Conservation (phyloP, 2,888 invertebrate species). For the Conus canariensis region DNA sequence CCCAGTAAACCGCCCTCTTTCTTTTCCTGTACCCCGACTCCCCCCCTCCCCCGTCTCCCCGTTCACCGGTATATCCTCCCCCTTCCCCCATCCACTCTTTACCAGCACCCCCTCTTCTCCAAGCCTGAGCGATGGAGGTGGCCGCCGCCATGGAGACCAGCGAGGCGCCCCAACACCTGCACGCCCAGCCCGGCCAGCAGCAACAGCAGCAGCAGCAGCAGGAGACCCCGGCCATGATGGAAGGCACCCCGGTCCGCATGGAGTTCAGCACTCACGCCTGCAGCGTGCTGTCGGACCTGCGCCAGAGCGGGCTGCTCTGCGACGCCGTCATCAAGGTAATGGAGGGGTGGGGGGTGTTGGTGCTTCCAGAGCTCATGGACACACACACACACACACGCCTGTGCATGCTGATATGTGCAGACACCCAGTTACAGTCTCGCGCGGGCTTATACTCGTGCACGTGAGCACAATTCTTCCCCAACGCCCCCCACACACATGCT, state of each 20-base stretch:
- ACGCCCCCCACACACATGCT: no score
- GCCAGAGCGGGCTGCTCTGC: slow-evolving; percentile 90
- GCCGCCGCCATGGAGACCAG: slow-evolving; percentile 28
- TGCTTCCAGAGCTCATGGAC: no score
- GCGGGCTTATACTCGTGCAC: background rate
- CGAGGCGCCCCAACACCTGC: background rate
- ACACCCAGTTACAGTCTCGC: no score
- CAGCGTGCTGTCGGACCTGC: slow-evolving; percentile 90
- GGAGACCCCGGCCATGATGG: slow-evolving; percentile 38
- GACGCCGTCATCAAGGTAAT: slow-evolving; percentile 87
- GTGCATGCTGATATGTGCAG: no score
- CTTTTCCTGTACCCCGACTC: no score
- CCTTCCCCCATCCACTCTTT: no score
- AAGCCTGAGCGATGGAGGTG: slow-evolving; percentile 20
- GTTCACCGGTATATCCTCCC: no score
- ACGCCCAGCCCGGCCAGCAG: background rate
- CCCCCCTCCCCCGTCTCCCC: no score
- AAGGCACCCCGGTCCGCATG: slow-evolving; percentile 30
- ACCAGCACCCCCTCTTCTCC: background rate
- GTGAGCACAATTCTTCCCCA: background rate
- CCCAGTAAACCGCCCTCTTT: no score
- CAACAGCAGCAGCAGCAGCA: slow-evolving; percentile 36
- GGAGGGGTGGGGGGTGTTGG: no score
- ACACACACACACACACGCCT: no score
- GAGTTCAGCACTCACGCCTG: slow-evolving; percentile 88